Conservation (phyloP, 2,113 vertebrate genomes). For the Mormoops blainvillei region DNA sequence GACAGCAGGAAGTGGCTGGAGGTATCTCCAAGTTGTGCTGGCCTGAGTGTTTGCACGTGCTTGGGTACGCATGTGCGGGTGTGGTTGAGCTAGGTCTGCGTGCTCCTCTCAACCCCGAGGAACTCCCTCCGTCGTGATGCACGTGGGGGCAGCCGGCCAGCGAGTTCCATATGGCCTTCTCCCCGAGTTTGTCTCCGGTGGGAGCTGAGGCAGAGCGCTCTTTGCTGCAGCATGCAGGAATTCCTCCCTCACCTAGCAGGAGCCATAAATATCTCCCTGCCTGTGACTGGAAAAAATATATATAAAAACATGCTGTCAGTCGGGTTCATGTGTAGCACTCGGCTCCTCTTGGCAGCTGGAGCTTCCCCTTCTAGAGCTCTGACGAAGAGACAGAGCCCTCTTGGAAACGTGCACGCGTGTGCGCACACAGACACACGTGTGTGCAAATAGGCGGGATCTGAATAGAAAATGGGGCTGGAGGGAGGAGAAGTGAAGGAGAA, state of each 20-base stretch:
- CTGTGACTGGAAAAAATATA: constrained; percentile 35
- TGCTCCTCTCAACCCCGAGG: background rate
- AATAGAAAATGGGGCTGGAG: background rate
- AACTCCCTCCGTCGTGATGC: background rate
- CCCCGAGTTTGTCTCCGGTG: background rate
- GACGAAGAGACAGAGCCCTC: background rate
- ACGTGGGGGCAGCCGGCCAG: background rate
- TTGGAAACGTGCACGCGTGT: background rate
- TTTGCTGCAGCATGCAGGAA: constrained; percentile 40
- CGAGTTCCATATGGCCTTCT: background rate
- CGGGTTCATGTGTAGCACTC: background rate
- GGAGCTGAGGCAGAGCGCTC: constrained; percentile 11
- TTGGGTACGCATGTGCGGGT: background rate
- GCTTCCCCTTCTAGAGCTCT: background rate
- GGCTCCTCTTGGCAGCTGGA: background rate
- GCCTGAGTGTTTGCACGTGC: background rate
- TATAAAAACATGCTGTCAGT: constrained; percentile 7
- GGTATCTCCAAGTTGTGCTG: background rate
- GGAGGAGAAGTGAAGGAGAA: background rate
- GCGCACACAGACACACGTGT: background rate
- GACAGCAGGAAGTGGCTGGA: background rate
- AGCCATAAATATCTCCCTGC: constrained; percentile 55
- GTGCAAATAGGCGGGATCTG: background rate
- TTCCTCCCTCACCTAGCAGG: constrained; percentile 56
- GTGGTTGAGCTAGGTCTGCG: background rate